Base-by-base conservation (phyloP, 2,113 vertebrate genomes). In the Toxotes jaculatrix region DNA sequence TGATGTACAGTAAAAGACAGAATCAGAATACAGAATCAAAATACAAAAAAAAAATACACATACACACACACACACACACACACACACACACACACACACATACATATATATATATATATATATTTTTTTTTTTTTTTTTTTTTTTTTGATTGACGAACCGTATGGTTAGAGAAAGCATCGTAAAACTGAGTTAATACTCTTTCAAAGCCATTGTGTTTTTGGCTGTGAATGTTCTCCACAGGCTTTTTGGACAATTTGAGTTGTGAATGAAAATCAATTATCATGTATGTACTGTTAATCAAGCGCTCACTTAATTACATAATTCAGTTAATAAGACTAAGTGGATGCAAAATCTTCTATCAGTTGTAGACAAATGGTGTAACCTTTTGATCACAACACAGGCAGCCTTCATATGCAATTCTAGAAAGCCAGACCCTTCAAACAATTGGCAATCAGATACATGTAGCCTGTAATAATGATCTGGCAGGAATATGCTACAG, bases 391-490 rank as follows among this genome's bases (percentile, higher is more conserved):
- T 65, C 38, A 51, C 55, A 31, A 45, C n/a, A 42, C 21, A 5
- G n/a, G 55, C 43, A 59, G 55, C 7, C 5, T 83, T 77, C 8
- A 40, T 43, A 17, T n/a, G 9, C 45, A 45, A 8, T 47, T 49
- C 7, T 36, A 12, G 5, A 49, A 55, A 72, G 31, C 47, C 4
- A 1, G 27, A 51, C 23, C 36, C 45, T 60, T 68, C 32, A 40
- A 80, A 90, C 82, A 87, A 89, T 73, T 27, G 11, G 45, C 72
- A 91, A 91, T 90, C 88, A 87, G 1, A 27, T 27, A 27, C 27
- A 27, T 27, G 27, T 27, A 27, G 27, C 27, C 27, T 27, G 27
- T 27, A 27, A 27, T 27, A 71, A 66, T 53, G 11, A 83, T 82
- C 57, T 66, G 45, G 19, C 34, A 42, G 42, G 32, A 76, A 65